Evolutionary conservation across 2,797 vertebrate species (phyloP), one percentile per base, ranked within the genome.

Genomic region (Mormyrops boulengeri): DNA sequence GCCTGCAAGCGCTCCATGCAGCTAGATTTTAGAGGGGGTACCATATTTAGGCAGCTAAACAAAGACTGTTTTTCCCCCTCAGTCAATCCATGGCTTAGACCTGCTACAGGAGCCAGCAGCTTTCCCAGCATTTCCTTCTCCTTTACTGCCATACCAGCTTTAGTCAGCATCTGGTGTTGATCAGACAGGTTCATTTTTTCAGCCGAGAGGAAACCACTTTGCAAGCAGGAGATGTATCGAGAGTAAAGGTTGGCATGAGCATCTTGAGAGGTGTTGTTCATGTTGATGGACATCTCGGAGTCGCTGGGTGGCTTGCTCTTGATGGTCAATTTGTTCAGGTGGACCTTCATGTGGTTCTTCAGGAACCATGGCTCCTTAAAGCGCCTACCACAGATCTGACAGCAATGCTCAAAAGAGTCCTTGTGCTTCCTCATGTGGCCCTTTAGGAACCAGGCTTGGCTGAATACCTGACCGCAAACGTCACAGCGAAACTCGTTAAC

Each of bases 301-400:
- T 95, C 95, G n/a, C 91, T 94, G 90, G 94, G 95, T 62, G 97
- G 95, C 94, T 97, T 96, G 91, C 95, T 96, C 96, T 96, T 98
- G 92, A 95, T 96, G 50, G 94, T 95, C 0, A 93, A 89, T 92
- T 93, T 95, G 6, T 96, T 95, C 73, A 96, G 96, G 0, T 99
- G 99, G 0, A 98, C 98, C 94, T 98, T 99, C 99, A 99, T 99
- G 91, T 99, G 99, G 93, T 98, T 99, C 93, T 99, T 99, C 86
- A 99, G 96, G 93, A 99, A 99, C 98, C 99, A 99, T 0, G 98
- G 97, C 92, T 99, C 98, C 89, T 99, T 98, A 94, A 99, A 99
- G 57, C 98, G 96, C 0, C 98, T 97, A 34, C 99, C 99, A 3
- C 99, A 99, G 90, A 99, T 97, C 90, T 98, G 97, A 91, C 99